Conservation (phyloP, 1,140 invertebrate species). For the Trachymyrmex cornetzi region DNA sequence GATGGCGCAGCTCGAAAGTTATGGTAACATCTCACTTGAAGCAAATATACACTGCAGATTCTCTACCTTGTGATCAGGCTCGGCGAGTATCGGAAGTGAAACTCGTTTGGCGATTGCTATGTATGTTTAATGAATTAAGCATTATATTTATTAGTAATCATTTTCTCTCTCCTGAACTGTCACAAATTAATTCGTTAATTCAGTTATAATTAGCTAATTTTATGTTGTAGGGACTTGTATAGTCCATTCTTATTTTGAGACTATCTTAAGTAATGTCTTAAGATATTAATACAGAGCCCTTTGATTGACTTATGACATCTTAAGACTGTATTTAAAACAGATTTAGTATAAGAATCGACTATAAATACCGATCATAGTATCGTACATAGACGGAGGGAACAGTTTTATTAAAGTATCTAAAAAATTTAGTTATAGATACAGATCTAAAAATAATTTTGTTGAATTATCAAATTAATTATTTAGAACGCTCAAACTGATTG, state of each 20-base stretch:
- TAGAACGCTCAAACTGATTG: no score
- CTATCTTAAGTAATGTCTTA: no score
- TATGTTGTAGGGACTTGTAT: no score
- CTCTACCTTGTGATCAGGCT: constrained; percentile 58
- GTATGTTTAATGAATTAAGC: constrained; percentile 13
- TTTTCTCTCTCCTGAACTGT: neutral
- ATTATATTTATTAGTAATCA: neutral
- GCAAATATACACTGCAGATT: constrained; percentile 11
- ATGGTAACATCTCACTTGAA: constrained; percentile 66
- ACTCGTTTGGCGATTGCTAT: neutral
- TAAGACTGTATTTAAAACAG: no score
- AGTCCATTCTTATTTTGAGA: no score
- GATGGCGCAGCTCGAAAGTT: constrained; percentile 64
- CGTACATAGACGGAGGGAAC: neutral
- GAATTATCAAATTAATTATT: no score
- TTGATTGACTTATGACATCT: no score
- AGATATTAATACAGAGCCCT: no score
- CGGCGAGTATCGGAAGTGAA: constrained; percentile 18
- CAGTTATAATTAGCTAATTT: neutral
- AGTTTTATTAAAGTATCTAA: no score
- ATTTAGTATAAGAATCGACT: no score
- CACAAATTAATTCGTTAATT: neutral
- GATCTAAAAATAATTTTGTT: no score
- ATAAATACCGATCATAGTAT: neutral
- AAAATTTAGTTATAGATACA: no score